Conservation (phyloP, 2,113 vertebrate genomes). For the Nanorana parkeri region DNA sequence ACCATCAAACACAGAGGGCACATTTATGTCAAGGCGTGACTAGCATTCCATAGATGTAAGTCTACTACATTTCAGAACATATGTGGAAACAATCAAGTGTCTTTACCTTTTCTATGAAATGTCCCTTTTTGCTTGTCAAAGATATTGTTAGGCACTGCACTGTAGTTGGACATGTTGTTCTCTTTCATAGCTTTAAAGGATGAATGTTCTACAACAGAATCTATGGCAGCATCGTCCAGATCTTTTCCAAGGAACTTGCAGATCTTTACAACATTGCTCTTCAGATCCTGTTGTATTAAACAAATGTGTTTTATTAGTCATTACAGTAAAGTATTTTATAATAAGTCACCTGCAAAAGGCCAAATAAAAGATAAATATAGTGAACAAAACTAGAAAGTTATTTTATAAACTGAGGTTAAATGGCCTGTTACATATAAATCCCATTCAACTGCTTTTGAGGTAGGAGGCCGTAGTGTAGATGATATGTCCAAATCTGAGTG, state of each 20-base stretch:
- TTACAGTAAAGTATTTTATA: too few relatives aligned
- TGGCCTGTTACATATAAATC: too few relatives aligned
- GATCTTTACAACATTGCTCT: conserved; percentile 62
- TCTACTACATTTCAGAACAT: not conserved
- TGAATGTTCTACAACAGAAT: conserved; percentile 64
- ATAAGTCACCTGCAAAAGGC: too few relatives aligned
- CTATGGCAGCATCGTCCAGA: conserved; percentile 61
- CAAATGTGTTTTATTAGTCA: not conserved
- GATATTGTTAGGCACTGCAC: conserved; percentile 59
- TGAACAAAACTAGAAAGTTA: too few relatives aligned
- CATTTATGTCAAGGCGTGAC: too few relatives aligned
- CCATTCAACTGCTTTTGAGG: too few relatives aligned
- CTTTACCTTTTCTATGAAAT: conserved; percentile 71
- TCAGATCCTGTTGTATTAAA: conserved; percentile 64
- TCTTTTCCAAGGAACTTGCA: conserved; percentile 67
- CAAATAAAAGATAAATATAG: too few relatives aligned
- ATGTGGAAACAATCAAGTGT: not conserved
- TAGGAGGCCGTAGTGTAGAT: too few relatives aligned
- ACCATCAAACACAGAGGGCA: too few relatives aligned
- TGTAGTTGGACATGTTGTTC: conserved; percentile 70
- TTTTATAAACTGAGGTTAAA: too few relatives aligned
- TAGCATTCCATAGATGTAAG: too few relatives aligned
- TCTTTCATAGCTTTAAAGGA: conserved; percentile 71
- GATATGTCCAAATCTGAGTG: too few relatives aligned
- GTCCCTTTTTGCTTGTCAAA: conserved; percentile 53